phyloP scores from a whole-genome alignment of 2,888 invertebrate genomes.

The Drosophila meridiana region DNA sequence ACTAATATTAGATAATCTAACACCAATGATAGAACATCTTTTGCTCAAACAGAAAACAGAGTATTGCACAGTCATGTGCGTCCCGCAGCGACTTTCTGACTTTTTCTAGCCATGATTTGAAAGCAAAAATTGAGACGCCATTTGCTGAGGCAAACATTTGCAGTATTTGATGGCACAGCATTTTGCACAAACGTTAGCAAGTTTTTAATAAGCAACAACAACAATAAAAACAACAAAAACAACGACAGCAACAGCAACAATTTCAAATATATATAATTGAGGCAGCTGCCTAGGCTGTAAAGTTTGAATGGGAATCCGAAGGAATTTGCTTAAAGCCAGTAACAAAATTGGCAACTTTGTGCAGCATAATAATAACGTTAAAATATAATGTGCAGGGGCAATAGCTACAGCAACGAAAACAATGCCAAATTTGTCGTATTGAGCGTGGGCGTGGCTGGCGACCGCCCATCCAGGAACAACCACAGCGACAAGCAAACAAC shows the following conservation, averaged over 20 bases:
- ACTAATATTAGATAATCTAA: no score
- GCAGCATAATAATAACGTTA: slow-evolving; percentile 74
- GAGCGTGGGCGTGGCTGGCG: slow-evolving; percentile 20
- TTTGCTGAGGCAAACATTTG: slow-evolving; percentile 23
- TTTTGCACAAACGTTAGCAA: slow-evolving; percentile 60
- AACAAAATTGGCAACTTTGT: slow-evolving; percentile 38
- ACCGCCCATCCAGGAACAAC: slow-evolving; percentile 2
- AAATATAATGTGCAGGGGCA: slow-evolving; percentile 65
- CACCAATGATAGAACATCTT: no score
- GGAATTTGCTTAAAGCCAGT: slow-evolving; percentile 46
- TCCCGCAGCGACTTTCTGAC: no score
- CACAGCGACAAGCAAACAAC: slow-evolving; percentile 30
- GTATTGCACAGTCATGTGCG: not conserved
- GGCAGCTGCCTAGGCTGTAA: slow-evolving; percentile 46
- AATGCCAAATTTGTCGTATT: slow-evolving; percentile 43
- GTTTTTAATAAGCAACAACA: slow-evolving; percentile 70
- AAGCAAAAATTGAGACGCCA: slow-evolving; percentile 41
- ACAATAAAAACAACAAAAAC: slow-evolving; percentile 22
- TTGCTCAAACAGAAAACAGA: not conserved
- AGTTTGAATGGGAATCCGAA: slow-evolving; percentile 26
- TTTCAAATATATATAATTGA: slow-evolving; percentile 54
- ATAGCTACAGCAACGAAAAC: slow-evolving; percentile 25
- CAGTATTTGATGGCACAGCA: slow-evolving; percentile 50
- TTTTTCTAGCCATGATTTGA: slow-evolving; percentile 33
- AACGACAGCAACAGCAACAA: slow-evolving; percentile 9